Base-by-base conservation (phyloP, 2,113 vertebrate genomes). In the Psephotus haematonotus region DNA sequence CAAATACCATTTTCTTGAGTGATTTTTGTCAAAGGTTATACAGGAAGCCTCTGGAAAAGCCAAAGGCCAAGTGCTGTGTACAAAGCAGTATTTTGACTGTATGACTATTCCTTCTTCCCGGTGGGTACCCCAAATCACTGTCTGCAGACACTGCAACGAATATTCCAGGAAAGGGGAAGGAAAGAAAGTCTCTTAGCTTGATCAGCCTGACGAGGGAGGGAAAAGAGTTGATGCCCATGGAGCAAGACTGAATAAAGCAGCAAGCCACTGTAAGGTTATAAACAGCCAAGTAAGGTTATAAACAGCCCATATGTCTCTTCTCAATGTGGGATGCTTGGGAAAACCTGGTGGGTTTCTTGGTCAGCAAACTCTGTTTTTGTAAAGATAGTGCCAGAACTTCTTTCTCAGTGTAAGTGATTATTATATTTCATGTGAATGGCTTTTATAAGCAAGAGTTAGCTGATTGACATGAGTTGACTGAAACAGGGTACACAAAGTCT, bases 31-130 rank as follows among this genome's bases (percentile, higher is more conserved):
- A 78, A 53, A 76, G 67, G 44, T 84, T 88, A 13, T 9, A 44
- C 3, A 15, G 44, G 31, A 89, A 87, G 63, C 86, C 86, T 87
- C 59, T 87, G 41, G 88, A 94, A 92, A 92, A 93, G 81, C 92
- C 86, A 89, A 93, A 88, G 86, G 88, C 79, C 80, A 93, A 83
- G 59, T 23, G 17, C 86, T 82, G 23, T 43, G 22, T 91, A 69
- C 81, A 79, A 86, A 88, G 28, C 9, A n/a, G 33, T 59, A 59
- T 23, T n/a, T 59, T 22, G 22, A 59, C 55, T 59, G 13, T 14
- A 57, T 57, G 20, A n/a, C 33, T 57, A n/a, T 59, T 59, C 55
- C 33, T n/a, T n/a, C 33, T n/a, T 59, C 33, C 55, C 8, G 8
- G 55, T 57, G 55, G 31, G 19, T 57, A 57, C 49, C 93, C 59